These are phyloP conservation scores for Lasiurus cinereus DNA, from an alignment of 2,113 vertebrate genomes.

Conservation along the genomic window DNA sequence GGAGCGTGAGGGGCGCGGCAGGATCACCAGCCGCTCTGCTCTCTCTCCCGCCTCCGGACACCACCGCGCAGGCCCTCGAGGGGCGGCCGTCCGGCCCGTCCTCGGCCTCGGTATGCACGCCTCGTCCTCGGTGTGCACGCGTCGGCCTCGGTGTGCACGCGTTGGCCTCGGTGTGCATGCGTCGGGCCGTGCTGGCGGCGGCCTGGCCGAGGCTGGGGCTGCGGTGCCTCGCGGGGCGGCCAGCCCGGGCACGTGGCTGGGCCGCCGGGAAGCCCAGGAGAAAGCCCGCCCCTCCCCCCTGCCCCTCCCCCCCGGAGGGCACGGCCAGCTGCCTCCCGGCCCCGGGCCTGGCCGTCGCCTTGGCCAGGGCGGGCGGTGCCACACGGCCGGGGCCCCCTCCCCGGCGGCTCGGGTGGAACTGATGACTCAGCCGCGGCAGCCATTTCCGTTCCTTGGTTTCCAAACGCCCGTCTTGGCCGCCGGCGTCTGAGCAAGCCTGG, in stretches of 20 bases:
- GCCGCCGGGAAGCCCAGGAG: background rate
- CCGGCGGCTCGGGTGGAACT: background rate
- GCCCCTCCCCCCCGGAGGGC: background rate
- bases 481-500: background rate
- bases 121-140: too few species aligned
- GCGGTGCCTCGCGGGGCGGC: accelerated
- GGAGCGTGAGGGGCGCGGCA: background rate
- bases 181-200: background rate
- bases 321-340: background rate
- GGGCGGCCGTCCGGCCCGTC: accelerated
- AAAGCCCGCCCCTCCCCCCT: accelerated
- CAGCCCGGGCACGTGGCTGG: accelerated
- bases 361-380: background rate
- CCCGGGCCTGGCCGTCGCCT: background rate
- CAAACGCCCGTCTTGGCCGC: background rate
- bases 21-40: accelerated
- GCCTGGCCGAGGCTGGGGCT: background rate
- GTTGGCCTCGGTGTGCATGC: too few species aligned
- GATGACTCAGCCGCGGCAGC: background rate
- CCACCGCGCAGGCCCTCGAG: background rate
- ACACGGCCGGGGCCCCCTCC: too few species aligned
- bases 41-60: background rate
- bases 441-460: background rate
- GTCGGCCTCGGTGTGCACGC: too few species aligned
- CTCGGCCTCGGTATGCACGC: background rate